These are phyloP conservation scores for Calidris pugnax DNA, from an alignment of 2,113 vertebrate genomes.

Conservation along the genomic window DNA sequence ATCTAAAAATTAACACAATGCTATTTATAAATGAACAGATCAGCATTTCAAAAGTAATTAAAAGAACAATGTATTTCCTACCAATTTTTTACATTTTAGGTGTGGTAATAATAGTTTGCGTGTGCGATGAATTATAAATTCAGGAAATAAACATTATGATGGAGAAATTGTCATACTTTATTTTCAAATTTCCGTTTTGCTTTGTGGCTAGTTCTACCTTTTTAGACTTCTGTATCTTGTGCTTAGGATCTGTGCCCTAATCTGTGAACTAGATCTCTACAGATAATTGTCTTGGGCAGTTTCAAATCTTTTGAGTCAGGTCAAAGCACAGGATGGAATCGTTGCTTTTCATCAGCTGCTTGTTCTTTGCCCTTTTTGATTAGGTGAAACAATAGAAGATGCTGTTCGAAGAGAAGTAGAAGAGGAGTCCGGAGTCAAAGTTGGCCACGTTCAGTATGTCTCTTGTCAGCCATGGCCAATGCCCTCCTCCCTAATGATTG, in stretches of 20 bases:
- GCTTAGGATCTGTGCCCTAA: background rate
- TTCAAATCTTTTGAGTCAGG: conserved; percentile 42
- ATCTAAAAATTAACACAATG: background rate
- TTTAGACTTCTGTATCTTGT: background rate
- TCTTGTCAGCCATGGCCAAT: conserved; percentile 95
- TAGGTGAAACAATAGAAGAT: conserved; percentile 91
- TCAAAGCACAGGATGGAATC: background rate
- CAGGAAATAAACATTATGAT: background rate
- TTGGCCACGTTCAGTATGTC: conserved; percentile 88
- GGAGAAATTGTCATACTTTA: background rate
- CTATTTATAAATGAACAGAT: background rate
- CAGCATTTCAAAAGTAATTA: background rate
- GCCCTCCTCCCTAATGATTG: conserved; percentile 95
- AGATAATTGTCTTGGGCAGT: conserved; percentile 4
- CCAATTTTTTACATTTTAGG: background rate
- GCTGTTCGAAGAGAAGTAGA: conserved; percentile 92
- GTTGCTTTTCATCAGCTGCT: conserved; percentile 15
- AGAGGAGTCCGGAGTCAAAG: conserved; percentile 90
- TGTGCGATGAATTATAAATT: background rate
- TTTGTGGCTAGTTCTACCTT: background rate
- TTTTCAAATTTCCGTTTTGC: background rate
- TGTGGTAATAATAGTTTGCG: background rate
- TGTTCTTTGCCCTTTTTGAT: conserved; percentile 63
- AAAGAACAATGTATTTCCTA: background rate
- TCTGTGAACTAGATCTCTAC: conserved; percentile 3